Conservation (phyloP, 2,888 invertebrate genomes). For the Sinohyriopsis cumingii region DNA sequence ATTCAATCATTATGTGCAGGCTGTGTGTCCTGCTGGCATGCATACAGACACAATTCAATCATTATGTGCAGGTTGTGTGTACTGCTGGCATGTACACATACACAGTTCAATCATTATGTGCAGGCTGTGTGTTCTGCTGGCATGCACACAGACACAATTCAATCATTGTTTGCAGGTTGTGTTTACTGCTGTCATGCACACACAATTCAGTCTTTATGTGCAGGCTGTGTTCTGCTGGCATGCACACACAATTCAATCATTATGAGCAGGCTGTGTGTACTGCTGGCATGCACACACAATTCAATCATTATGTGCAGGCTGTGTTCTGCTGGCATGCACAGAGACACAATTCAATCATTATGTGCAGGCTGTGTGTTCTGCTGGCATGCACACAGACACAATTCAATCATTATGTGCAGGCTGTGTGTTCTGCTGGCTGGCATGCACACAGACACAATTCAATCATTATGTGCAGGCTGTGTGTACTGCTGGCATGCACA, state of each 20-base stretch:
- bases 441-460: slow-evolving; percentile 8
- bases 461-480: too few species aligned
- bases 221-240: background rate
- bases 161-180: too few species aligned
- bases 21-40: background rate
- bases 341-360: slow-evolving; percentile 4
- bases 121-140: too few species aligned
- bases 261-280: background rate
- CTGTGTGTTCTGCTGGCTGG: too few species aligned
- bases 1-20: slow-evolving; percentile 6
- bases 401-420: slow-evolving; percentile 6
- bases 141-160: slow-evolving; percentile 8
- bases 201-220: too few species aligned
- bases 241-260: slow-evolving; percentile 7
- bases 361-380: too few species aligned
- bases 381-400: slow-evolving; percentile 2
- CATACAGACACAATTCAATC: slow-evolving; percentile 6
- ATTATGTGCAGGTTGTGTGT: background rate
- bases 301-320: slow-evolving; percentile 4
- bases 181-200: background rate
- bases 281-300: slow-evolving; percentile 3
- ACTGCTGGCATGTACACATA: background rate
- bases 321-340: background rate
- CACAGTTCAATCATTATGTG: slow-evolving; percentile 6
- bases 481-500: background rate